Conservation (phyloP, 1,140 invertebrate species). For the Dufourea novaeangliae region DNA sequence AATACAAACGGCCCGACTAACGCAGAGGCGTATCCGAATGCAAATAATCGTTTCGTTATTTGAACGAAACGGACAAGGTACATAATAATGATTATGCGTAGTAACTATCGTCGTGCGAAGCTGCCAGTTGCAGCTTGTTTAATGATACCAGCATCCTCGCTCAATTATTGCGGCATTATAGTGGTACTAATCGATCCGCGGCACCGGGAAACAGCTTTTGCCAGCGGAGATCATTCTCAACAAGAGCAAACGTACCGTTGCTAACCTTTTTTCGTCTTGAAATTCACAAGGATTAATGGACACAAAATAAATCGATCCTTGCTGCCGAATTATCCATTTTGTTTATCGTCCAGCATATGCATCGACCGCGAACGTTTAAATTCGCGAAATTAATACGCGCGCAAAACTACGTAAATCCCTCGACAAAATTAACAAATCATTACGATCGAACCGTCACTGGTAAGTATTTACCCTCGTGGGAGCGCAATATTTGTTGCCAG, state of each 20-base stretch:
- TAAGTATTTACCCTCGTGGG: slow-evolving; percentile 1
- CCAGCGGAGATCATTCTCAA: too few species aligned
- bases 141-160: neutral
- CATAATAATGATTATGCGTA: slow-evolving; percentile 10
- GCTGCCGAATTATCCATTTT: neutral
- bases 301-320: neutral
- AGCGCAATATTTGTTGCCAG: neutral
- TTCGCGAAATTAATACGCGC: neutral
- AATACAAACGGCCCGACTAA: neutral
- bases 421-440: neutral
- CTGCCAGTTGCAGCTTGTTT: slow-evolving; percentile 19
- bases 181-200: slow-evolving; percentile 20
- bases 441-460: neutral
- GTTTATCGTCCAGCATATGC: neutral
- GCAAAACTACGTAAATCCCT: neutral
- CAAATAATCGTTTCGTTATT: slow-evolving; percentile 18
- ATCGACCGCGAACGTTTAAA: neutral
- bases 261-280: too few species aligned
- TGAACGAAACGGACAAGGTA: neutral
- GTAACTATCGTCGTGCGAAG: neutral
- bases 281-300: neutral
- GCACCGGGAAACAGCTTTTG: neutral
- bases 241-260: neutral
- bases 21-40: neutral
- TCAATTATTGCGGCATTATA: slow-evolving; percentile 18